These are phyloP conservation scores for Ceratothoa steindachneri DNA, from an alignment of 2,888 invertebrate species.

Conservation along the genomic window DNA sequence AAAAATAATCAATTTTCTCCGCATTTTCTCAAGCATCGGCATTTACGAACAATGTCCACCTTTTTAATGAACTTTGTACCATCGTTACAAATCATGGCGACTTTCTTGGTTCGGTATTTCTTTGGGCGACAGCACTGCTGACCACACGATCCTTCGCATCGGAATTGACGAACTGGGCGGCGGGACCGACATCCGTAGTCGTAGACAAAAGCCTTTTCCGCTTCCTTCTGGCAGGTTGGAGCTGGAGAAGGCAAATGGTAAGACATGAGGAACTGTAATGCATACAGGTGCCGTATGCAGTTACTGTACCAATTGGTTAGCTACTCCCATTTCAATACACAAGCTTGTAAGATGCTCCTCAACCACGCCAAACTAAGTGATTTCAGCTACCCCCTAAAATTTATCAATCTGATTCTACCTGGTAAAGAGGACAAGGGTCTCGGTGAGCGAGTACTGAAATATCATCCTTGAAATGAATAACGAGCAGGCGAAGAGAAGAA, in stretches of 20 bases:
- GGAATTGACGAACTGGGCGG: slow-evolving; percentile 83
- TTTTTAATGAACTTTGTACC: slow-evolving; percentile 92
- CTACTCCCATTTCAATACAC: too few relatives aligned
- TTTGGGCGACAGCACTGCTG: slow-evolving; percentile 76
- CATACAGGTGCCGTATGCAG: too few relatives aligned
- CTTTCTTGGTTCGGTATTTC: slow-evolving; percentile 82
- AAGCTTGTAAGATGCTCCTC: too few relatives aligned
- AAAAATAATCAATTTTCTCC: slow-evolving; percentile 28
- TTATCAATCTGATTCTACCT: too few relatives aligned
- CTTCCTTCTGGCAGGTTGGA: slow-evolving; percentile 79
- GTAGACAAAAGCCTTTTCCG: slow-evolving; percentile 80
- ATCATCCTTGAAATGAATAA: too few relatives aligned
- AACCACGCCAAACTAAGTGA: too few relatives aligned
- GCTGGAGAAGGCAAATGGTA: slow-evolving; percentile 57
- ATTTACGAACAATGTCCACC: slow-evolving; percentile 92
- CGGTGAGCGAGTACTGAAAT: too few relatives aligned
- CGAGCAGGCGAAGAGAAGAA: too few relatives aligned
- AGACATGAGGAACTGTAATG: too few relatives aligned
- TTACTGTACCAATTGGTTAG: too few relatives aligned
- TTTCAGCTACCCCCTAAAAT: too few relatives aligned
- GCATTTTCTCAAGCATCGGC: slow-evolving; percentile 59
- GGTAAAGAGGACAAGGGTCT: too few relatives aligned
- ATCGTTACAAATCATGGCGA: slow-evolving; percentile 86
- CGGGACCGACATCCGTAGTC: slow-evolving; percentile 87
- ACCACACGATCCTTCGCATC: slow-evolving; percentile 74